phyloP scores from a whole-genome alignment of 2,888 invertebrate genomes.

The Xanthia togata region DNA sequence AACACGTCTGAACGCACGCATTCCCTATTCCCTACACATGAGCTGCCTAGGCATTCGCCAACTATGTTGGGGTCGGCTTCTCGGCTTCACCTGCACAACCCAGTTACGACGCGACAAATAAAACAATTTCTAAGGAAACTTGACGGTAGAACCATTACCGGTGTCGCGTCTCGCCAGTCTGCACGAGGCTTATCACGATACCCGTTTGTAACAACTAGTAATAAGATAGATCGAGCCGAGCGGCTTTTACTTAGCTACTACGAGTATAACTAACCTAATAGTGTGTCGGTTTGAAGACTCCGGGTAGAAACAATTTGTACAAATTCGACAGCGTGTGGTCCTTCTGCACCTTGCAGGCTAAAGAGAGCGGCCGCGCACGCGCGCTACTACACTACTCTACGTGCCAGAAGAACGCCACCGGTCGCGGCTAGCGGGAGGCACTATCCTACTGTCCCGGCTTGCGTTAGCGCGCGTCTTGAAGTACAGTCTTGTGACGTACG shows the following conservation, averaged over 20 bases:
- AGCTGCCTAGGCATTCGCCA: not conserved
- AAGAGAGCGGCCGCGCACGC: slow-evolving; percentile 9
- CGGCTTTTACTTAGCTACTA: not conserved
- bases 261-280: not conserved
- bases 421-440: not conserved
- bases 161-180: too few species aligned
- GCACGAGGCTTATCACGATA: too few species aligned
- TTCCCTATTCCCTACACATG: too few species aligned
- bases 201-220: too few species aligned
- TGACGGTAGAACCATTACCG: too few species aligned
- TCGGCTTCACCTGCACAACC: too few species aligned
- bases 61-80: not conserved
- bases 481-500: not conserved
- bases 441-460: not conserved
- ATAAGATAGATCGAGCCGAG: not conserved
- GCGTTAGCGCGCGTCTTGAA: not conserved
- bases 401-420: not conserved
- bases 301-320: not conserved
- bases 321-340: not conserved
- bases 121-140: too few species aligned
- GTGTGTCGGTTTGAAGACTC: not conserved
- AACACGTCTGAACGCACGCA: not conserved
- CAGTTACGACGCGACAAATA: too few species aligned
- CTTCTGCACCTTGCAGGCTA: slow-evolving; percentile 19
- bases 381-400: not conserved